Percentiles rank a stretch among this genome's conserved stretches.
Evolutionary conservation across 37 sponge, comb jelly and placozoan species (phyloP).

Genomic region (Aplysina aerophoba): DNA sequence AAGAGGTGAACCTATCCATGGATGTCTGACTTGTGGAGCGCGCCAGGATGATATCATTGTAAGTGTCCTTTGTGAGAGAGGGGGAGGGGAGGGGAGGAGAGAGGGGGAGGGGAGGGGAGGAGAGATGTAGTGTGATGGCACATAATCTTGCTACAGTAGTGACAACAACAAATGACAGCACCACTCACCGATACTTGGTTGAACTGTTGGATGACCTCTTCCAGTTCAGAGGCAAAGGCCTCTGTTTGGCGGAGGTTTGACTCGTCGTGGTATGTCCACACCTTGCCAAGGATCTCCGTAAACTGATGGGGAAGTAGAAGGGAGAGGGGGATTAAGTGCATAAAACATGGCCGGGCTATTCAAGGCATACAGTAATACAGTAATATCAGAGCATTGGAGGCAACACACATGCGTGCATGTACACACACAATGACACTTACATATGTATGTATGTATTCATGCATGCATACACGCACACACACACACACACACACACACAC

Average conservation of each 20-base stretch:
- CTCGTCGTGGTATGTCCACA: constrained; percentile 64
- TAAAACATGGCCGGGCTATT: not conserved
- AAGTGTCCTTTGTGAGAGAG: not conserved
- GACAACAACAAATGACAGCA: not conserved
- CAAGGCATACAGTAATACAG: not conserved
- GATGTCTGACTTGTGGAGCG: constrained; percentile 2
- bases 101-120: not conserved
- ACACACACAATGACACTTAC: not conserved
- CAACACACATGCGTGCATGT: no score
- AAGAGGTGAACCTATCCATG: constrained; percentile 19
- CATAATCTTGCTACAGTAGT: no score
- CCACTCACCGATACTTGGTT: not conserved
- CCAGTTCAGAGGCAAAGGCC: constrained; percentile 52
- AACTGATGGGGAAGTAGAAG: constrained; percentile 41
- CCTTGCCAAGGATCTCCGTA: constrained; percentile 43
- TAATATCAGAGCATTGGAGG: no score
- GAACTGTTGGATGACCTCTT: constrained; percentile 42
- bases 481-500: constrained; percentile 32
- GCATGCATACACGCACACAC: no score
- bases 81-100: constrained; percentile 28
- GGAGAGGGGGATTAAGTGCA: no score
- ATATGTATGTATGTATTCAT: not conserved
- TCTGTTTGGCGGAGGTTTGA: constrained; percentile 57
- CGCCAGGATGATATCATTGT: constrained; percentile 8
- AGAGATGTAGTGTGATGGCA: not conserved